Evolutionary conservation across 2,888 invertebrate genomes (phyloP).

Genomic region (Empis livida): DNA sequence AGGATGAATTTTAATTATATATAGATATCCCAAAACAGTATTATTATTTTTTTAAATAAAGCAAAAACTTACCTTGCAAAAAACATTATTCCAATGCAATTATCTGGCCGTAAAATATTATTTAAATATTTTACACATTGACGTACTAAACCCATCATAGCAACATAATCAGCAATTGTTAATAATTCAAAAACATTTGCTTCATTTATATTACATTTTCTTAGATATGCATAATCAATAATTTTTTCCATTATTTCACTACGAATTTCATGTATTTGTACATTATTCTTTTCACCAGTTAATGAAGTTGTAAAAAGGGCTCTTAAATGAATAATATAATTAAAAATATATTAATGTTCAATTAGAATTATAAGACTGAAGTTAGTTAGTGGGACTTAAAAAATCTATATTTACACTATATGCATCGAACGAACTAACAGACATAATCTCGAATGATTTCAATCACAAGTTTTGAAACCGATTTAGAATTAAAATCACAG

Average conservation of each 20-base stretch:
- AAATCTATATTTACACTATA: too few species aligned
- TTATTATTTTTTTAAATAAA: neutral
- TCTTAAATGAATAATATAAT: constrained; percentile 32
- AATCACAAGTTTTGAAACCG: too few species aligned
- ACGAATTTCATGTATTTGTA: constrained; percentile 63
- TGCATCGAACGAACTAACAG: too few species aligned
- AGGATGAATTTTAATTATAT: neutral
- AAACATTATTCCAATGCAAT: constrained; percentile 72
- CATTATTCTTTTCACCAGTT: constrained; percentile 54
- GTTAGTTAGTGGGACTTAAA: too few species aligned
- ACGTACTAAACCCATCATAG: constrained; percentile 67
- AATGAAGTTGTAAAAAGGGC: constrained; percentile 72
- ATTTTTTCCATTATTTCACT: constrained; percentile 64
- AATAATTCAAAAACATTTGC: constrained; percentile 71
- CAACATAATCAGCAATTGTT: constrained; percentile 77
- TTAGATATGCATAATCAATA: constrained; percentile 74
- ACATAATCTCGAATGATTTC: too few species aligned
- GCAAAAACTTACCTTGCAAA: constrained; percentile 56
- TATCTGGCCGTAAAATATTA: constrained; percentile 53
- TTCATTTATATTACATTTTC: constrained; percentile 59
- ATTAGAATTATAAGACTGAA: neutral
- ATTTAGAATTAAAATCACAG: too few species aligned
- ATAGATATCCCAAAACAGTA: too few species aligned
- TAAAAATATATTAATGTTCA: too few species aligned
- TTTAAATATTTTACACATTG: constrained; percentile 68